Percentiles rank a stretch among this genome's conserved stretches.
These are phyloP conservation scores for Ctenopoma kingsleyae DNA, from an alignment of 2,797 vertebrate species.

Conservation along the genomic window DNA sequence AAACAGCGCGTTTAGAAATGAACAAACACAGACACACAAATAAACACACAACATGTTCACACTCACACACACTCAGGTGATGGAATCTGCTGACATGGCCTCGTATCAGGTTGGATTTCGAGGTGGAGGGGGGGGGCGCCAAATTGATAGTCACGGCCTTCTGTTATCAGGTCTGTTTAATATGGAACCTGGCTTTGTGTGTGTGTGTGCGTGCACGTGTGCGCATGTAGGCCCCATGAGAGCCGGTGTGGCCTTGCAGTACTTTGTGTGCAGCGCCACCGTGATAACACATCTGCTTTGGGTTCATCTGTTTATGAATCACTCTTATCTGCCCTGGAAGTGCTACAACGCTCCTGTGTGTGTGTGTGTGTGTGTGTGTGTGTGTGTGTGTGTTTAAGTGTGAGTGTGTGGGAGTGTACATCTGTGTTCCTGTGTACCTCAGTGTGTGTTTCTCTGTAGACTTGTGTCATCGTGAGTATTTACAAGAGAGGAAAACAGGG, in stretches of 20 bases:
- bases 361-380: conserved; percentile 21
- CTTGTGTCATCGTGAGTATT: conserved; percentile 55
- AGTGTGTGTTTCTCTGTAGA: conserved; percentile 39
- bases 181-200: conserved; percentile 58
- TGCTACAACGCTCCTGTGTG: conserved; percentile 51
- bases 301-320: conserved; percentile 81
- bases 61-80: conserved; percentile 76
- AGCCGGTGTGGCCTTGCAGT: conserved; percentile 70
- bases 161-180: conserved; percentile 79
- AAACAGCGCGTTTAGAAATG: conserved; percentile 50
- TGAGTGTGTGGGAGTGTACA: conserved; percentile 44
- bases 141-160: conserved; percentile 74
- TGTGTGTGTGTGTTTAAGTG: conserved; percentile 11
- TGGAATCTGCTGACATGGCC: conserved; percentile 86
- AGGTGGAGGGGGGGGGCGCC: conserved; percentile 55
- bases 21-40: conserved; percentile 10
- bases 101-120: conserved; percentile 76
- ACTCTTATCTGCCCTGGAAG: conserved; percentile 71
- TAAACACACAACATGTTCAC: conserved; percentile 13
- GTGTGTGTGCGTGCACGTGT: conserved; percentile 44
- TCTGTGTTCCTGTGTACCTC: conserved; percentile 37
- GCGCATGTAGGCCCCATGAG: conserved; percentile 49
- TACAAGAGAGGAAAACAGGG: conserved; percentile 51
- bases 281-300: conserved; percentile 79
- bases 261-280: conserved; percentile 64